A percentile compares a stretch with the other conserved stretches of the same genome.
Conservation (phyloP, 2,888 invertebrate genomes). For the Bellardia pandia region DNA sequence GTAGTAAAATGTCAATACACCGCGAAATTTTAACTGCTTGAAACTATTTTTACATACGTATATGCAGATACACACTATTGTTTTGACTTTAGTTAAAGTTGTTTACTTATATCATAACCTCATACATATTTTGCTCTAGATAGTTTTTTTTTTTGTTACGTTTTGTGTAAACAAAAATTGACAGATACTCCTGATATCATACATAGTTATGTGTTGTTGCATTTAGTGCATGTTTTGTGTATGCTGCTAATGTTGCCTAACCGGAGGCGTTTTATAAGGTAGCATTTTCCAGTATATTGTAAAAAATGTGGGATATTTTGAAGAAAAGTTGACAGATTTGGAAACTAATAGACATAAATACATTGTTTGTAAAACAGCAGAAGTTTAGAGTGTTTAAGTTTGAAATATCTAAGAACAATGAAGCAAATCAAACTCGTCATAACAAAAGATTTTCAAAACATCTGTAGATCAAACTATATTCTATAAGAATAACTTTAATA, state of each 20-base stretch:
- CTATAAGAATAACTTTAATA: too few relatives aligned
- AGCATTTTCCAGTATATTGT: neutral
- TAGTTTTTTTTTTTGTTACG: neutral
- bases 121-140: neutral
- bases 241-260: neutral
- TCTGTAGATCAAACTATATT: too few relatives aligned
- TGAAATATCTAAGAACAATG: too few relatives aligned
- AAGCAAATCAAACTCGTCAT: too few relatives aligned
- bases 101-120: conserved; percentile 29
- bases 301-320: neutral
- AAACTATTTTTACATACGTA: neutral
- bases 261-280: neutral
- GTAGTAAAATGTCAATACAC: conserved; percentile 12
- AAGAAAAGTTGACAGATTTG: too few relatives aligned
- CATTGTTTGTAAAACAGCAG: too few relatives aligned
- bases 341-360: too few relatives aligned
- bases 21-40: conserved; percentile 29
- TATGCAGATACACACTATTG: neutral
- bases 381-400: too few relatives aligned
- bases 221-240: neutral
- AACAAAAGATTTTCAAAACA: too few relatives aligned
- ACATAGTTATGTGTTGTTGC: neutral
- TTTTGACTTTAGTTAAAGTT: conserved; percentile 27
- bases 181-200: neutral
- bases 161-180: neutral